phyloP scores from a whole-genome alignment of 92 coral and sea anemone species.

The Pocillopora meandrina region DNA sequence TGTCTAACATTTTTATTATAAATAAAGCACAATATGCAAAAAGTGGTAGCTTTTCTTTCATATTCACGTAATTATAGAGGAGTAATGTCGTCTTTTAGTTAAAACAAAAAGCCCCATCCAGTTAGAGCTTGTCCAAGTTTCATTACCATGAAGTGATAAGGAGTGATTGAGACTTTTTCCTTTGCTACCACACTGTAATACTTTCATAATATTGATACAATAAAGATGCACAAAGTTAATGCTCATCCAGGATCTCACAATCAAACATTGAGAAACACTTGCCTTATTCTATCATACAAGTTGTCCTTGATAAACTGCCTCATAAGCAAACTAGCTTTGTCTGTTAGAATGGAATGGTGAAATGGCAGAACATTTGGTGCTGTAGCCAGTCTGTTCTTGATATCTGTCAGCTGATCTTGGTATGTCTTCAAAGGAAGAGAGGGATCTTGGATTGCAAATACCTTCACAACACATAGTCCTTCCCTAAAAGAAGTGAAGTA shows the following conservation, averaged over 20 bases:
- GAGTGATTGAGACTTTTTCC: too few relatives aligned
- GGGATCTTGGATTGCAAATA: conserved; percentile 98
- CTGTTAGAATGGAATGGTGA: conserved; percentile 86
- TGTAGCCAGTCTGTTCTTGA: conserved; percentile 63
- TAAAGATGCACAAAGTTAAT: too few relatives aligned
- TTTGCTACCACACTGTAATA: too few relatives aligned
- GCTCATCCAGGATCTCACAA: background rate
- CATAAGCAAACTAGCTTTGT: conserved; percentile 88
- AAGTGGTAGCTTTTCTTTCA: too few relatives aligned
- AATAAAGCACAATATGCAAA: too few relatives aligned
- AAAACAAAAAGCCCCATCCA: too few relatives aligned
- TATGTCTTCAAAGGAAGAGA: conserved; percentile 91
- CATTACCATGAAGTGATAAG: too few relatives aligned
- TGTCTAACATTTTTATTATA: too few relatives aligned
- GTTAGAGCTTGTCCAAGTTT: too few relatives aligned
- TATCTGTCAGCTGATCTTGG: conserved; percentile 88
- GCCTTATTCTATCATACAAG: conserved; percentile 97
- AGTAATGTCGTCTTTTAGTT: too few relatives aligned
- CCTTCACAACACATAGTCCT: conserved; percentile 97
- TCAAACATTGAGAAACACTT: background rate
- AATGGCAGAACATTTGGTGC: conserved; percentile 90
- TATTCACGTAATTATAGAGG: too few relatives aligned
- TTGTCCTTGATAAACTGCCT: conserved; percentile 94
- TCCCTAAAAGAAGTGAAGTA: conserved; percentile 54
- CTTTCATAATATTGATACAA: too few relatives aligned